Base-by-base conservation (phyloP, 92 coral and sea anemone genomes). In the Pocillopora meandrina region DNA sequence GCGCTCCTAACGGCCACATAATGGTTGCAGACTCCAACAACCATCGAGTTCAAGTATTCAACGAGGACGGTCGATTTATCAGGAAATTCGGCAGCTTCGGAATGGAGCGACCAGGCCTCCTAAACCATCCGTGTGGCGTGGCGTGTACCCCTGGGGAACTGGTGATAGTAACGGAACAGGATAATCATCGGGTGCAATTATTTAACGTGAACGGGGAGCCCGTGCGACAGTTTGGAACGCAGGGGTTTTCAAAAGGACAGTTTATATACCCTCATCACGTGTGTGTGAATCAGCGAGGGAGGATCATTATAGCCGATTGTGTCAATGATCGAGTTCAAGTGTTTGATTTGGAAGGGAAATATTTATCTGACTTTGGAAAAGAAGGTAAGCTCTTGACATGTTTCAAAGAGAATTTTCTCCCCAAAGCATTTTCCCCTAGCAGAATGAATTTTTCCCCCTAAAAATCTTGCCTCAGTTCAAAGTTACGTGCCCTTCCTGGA, bases 71-170 rank as follows among this genome's bases (percentile, higher is more conserved):
- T 59, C 94, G 98, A 19, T 94, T 92, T 65, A 76, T 94, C 63
- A 82, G 98, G 61, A 91, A 86, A 74, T 94, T 96, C 78, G 98
- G 98, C 19, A 81, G 81, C 75, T 83, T 86, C 36, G 96, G 95
- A 17, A 56, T 85, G 55, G 92, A 90, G 52, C 91, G 86, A 56
- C 90, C 94, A 16, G 95, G 95, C 78, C 77, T 85, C 57, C 78
- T 96, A 82, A 92, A 87, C 77, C 98, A 96, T 82, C 98, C 98
- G 71, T 96, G 98, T 65, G 98, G 98, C 1, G 92, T 96, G 15
- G 93, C 87, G 23, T 94, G 94, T 87, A 89, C 93, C 13, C 65
- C 93, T 12, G 98, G 98, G 62, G 98, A 95, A 42, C 85, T 94
- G 83, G 90, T 96, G 56, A 85, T 95, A 66, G 96, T 96, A 12